phyloP scores from a whole-genome alignment of 2,797 vertebrate species.

The Ceryle rudis region DNA sequence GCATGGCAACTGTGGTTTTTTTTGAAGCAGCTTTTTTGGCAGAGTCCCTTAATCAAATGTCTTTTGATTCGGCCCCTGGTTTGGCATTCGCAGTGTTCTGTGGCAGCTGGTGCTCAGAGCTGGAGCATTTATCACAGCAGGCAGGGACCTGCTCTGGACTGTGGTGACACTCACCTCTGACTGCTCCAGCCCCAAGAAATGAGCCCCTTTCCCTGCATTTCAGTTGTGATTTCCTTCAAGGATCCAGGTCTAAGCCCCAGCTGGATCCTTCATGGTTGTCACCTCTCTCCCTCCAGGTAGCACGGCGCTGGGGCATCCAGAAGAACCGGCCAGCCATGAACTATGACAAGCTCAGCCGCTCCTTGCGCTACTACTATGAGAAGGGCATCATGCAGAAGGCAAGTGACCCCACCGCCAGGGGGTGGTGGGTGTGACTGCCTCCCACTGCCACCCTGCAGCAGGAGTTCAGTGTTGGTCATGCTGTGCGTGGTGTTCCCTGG shows the following conservation, averaged over 20 bases:
- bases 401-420: slow-evolving; percentile 51
- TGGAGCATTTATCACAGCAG: neutral
- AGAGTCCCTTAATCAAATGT: slow-evolving; percentile 73
- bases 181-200: neutral
- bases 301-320: slow-evolving; percentile 96
- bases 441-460: neutral
- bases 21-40: slow-evolving; percentile 74
- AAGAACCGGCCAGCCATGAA: slow-evolving; percentile 98
- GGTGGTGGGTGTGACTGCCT: accelerated
- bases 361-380: slow-evolving; percentile 95
- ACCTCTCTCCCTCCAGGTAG: slow-evolving; percentile 81
- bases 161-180: accelerated
- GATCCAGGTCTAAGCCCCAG: neutral
- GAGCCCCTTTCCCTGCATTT: accelerated
- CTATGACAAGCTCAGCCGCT: slow-evolving; percentile 96
- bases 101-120: slow-evolving; percentile 29
- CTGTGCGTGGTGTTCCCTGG: accelerated
- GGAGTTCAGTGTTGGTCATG: accelerated
- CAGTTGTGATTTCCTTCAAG: accelerated
- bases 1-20: slow-evolving; percentile 72
- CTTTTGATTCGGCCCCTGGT: slow-evolving; percentile 71
- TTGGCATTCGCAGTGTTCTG: slow-evolving; percentile 35
- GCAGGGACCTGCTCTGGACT: accelerated
- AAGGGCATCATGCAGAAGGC: slow-evolving; percentile 86
- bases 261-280: slow-evolving; percentile 34